Percentiles rank a stretch among this genome's conserved stretches.
Conservation (phyloP, 2,113 vertebrate genomes). For the Sterna hirundo region DNA sequence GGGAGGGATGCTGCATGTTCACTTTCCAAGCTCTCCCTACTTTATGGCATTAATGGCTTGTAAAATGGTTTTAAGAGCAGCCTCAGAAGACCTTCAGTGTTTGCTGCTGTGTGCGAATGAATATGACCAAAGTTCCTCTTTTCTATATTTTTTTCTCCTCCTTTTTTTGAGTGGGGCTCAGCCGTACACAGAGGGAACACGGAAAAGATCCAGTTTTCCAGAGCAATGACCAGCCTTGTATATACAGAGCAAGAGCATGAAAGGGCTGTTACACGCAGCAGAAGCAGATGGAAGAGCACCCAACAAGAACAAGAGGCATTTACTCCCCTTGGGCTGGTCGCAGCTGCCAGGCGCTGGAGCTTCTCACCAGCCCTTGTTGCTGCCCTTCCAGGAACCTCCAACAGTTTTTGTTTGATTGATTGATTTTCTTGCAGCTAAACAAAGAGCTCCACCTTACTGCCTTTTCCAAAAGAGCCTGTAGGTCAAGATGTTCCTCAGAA, state of each 20-base stretch:
- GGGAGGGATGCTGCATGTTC: background rate
- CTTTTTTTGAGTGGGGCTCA: background rate
- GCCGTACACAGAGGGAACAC: background rate
- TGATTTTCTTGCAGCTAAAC: background rate
- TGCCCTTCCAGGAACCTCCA: background rate
- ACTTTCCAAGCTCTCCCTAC: background rate
- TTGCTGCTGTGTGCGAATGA: background rate
- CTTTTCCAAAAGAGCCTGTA: background rate
- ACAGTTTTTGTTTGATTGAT: background rate
- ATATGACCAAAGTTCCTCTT: background rate
- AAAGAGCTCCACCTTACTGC: background rate
- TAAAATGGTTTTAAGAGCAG: constrained; percentile 49
- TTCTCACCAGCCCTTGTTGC: background rate
- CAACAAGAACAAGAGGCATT: background rate
- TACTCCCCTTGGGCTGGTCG: background rate
- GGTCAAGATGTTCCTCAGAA: background rate
- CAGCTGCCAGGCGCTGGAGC: background rate
- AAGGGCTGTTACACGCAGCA: background rate
- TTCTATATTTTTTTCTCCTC: background rate
- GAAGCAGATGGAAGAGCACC: background rate
- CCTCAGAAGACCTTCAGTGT: constrained; percentile 28
- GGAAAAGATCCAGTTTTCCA: background rate
- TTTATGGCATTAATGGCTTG: background rate
- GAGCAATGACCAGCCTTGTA: background rate
- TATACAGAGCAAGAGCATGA: background rate